Percentiles rank a stretch among this genome's conserved stretches.
Evolutionary conservation across 2,113 vertebrate species (phyloP).

Genomic region (Nanger granti): DNA sequence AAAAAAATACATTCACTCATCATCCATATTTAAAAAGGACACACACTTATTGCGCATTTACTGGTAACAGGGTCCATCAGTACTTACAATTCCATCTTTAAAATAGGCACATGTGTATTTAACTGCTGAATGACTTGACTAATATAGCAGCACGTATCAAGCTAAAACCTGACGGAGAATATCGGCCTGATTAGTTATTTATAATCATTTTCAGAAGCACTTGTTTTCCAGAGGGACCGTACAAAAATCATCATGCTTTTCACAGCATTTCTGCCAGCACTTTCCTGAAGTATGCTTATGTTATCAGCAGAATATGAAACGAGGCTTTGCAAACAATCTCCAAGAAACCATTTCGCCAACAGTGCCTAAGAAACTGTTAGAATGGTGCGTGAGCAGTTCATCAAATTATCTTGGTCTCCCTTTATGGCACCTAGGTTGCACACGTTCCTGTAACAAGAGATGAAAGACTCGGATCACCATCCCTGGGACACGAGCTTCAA

Average conservation of each 20-base stretch:
- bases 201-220: constrained; percentile 4
- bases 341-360: background rate
- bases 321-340: background rate
- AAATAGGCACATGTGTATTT: background rate
- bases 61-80: background rate
- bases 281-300: constrained; percentile 11
- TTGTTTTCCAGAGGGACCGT: constrained; percentile 10
- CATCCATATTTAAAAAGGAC: background rate
- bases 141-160: background rate
- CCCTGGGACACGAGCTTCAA: background rate
- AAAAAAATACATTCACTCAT: background rate
- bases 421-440: background rate
- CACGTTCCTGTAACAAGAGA: background rate
- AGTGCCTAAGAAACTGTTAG: constrained; percentile 1
- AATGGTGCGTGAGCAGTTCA: background rate
- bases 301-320: constrained; percentile 18
- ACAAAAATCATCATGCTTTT: constrained; percentile 4
- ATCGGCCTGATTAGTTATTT: constrained; percentile 29
- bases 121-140: background rate
- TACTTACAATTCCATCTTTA: background rate
- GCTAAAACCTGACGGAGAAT: background rate
- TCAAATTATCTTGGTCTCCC: background rate
- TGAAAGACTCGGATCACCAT: background rate
- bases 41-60: background rate
- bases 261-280: background rate